Base-by-base conservation (phyloP, 2,113 vertebrate genomes). In the Salvelinus namaycush region DNA sequence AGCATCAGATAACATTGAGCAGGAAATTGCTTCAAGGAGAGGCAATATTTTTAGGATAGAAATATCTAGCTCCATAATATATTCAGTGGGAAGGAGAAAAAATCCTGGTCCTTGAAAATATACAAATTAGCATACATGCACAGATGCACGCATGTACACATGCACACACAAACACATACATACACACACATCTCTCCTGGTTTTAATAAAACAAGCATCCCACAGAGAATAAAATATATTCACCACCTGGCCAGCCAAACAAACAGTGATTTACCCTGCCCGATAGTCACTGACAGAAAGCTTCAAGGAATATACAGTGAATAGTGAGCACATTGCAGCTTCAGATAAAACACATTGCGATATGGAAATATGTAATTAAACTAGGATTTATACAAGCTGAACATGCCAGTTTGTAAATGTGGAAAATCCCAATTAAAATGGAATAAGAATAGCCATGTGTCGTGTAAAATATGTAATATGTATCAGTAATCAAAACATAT, bases 21-120 rank as follows among this genome's bases (percentile, higher is more conserved):
- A 88, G 89, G 90, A 90, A 91, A 92, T 91, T 90, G 87, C 91
- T 91, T 90, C 84, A 87, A 90, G 87, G 86, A 91, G 86, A 91
- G 87, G 86, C 76, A 81, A 86, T 87, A 86, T 87, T 86, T 83
- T 48, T 81, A 72, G 77, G 84, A 88, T 83, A 81, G 82, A 83
- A 87, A 86, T 88, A 89, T 88, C 81, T 85, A 91, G 88, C 90
- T 82, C 84, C 84, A 83, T 77, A 88, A 90, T 84, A 83, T 83
- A 86, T 85, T 89, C 81, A 83, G 85, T 77, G 72, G 79, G 87
- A 68, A 82, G 79, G 75, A 84, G 75, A 82, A 87, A 70, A 84
- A 69, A 80, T 83, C 80, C 74, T 81, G 82, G 79, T 83, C 81
- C 86, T 87, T 87, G 87, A 88, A 88, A 88, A 44, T 11, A 44